Base-by-base conservation (phyloP, 2,797 vertebrate genomes). In the Spinus pinus region DNA sequence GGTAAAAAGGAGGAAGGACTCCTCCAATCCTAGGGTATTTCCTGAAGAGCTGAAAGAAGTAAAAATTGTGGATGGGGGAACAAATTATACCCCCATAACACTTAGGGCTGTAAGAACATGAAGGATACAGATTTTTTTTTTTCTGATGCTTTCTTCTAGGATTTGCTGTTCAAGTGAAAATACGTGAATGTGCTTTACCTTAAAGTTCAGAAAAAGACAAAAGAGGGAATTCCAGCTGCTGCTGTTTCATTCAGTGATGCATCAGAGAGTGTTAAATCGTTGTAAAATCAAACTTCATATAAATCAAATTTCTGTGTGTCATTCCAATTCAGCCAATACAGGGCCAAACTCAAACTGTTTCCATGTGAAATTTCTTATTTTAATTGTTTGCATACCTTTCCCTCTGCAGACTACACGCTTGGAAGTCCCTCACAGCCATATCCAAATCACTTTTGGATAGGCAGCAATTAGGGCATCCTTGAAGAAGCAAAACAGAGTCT, bases 101-200 rank as follows among this genome's bases (percentile, higher is more conserved):
- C 30, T 57, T 35, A 47, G 0, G 61, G 30, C 23, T 93, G 3
- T 81, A 57, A 92, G 35, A 80, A 46, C 3, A 23, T 41, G 25
- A 58, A 81, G 7, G 16, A 50, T 61, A 89, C 3, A 67, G 19
- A 4, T 37, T 16, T 74, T 71, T 39, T 39, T 39, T 95, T 74
- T 90, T 50, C 31, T 75, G 50, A 60, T 75, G 46, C 33, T 93
- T 78, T 95, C 18, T 86, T 90, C 47, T 66, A 95, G 86, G 81
- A 94, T 86, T 88, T 95, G 70, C 72, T 90, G 66, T 94, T 85
- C 44, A 86, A 81, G 14, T 81, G 49, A 92, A 85, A 74, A 61
- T 30, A 21, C 12, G 4, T 54, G 47, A 94, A 64, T 80, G 37
- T 73, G 44, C n/a, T 81, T 94, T 91, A 80, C 35, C 64, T 23